These are phyloP conservation scores for Naja naja DNA, from an alignment of 2,113 vertebrate species.

Conservation along the genomic window DNA sequence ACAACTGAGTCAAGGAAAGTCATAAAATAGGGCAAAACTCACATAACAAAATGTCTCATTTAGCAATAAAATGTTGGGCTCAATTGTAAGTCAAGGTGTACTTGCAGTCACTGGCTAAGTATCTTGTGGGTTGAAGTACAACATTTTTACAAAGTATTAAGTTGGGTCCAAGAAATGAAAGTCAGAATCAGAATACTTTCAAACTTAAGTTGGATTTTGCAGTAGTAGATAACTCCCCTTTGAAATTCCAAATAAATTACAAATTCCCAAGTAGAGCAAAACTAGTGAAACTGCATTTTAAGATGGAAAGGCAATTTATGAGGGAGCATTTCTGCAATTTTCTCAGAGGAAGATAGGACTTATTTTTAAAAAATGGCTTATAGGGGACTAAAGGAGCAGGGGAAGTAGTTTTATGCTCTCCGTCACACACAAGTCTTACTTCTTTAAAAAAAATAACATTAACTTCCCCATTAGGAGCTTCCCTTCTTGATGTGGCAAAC, in stretches of 20 bases:
- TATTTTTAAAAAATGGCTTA: neutral
- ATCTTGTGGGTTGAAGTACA: neutral
- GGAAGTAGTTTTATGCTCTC: neutral
- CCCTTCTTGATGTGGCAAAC: neutral
- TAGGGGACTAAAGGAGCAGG: neutral
- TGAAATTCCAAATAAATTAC: neutral
- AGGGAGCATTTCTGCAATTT: neutral
- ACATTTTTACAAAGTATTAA: neutral
- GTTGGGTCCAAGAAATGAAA: neutral
- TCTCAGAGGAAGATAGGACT: neutral
- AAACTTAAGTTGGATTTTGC: neutral
- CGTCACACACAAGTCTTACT: neutral
- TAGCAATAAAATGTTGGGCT: neutral
- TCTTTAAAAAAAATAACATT: neutral
- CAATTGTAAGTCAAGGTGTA: neutral
- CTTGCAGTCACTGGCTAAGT: neutral
- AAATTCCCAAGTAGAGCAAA: neutral
- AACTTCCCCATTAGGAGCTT: neutral
- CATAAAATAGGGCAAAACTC: neutral
- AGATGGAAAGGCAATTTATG: neutral
- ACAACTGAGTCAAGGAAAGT: neutral
- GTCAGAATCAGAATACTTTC: neutral
- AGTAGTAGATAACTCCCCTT: neutral
- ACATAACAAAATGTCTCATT: neutral
- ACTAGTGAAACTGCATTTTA: neutral